Evolutionary conservation across 2,113 vertebrate genomes (phyloP), one percentile per base, ranked within the genome.

Genomic region (Zapornia atra): DNA sequence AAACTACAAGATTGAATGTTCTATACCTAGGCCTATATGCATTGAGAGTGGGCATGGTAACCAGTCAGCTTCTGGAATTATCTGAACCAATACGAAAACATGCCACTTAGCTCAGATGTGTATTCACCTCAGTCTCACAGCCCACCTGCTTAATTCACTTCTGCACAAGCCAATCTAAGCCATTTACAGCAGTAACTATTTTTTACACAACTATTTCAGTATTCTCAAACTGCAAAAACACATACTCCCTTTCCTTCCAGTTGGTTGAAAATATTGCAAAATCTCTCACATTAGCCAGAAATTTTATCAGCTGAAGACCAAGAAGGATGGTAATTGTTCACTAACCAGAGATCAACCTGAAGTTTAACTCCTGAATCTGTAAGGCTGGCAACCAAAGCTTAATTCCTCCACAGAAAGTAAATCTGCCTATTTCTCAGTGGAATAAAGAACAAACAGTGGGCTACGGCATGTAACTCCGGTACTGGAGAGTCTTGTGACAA

Each of bases 321-420:
- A 68, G 29, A 59, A 61, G 1, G 88, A 61, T 2, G 31, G 1
- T 20, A 86, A 44, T 46, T 75, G 15, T 42, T 75, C 65, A 36
- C 17, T n/a, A 78, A n/a, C 12, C 29, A 57, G 29, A 82, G 29
- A 91, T 46, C 9, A 36, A 80, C 29, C 29, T 56, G 12, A 51
- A 65, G 51, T 64, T 81, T 91, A 68, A 82, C 1, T 64, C 42
- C 51, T 29, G 5, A 64, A 51, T n/a, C 28, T 40, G 9, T n/a
- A 88, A 73, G 56, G 38, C 51, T 71, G 20, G 68, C 88, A 92
- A 84, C 6, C 18, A 86, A 68, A 80, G 57, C 44, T 73, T 80
- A 28, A 19, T 54, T 83, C 84, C 44, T 75, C 21, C 6, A 9
- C 8, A 73, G 61, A 93, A 66, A 2, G 0, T 15, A 61, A 61